Conservation (phyloP, 2,797 vertebrate species). For the Hybognathus amarus region DNA sequence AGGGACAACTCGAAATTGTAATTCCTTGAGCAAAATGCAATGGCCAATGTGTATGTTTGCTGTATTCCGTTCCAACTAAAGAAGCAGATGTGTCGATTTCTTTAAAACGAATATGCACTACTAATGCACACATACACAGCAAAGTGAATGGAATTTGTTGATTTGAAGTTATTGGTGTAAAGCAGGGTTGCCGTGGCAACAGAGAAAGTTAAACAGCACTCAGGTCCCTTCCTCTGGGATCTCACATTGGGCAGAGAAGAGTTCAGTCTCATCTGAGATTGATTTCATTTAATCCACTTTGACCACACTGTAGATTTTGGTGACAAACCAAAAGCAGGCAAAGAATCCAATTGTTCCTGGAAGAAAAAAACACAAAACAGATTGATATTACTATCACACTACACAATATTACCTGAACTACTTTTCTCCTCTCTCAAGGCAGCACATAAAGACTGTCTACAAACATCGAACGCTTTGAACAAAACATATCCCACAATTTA, state of each 20-base stretch:
- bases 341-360: slow-evolving; percentile 95
- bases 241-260: slow-evolving; percentile 20
- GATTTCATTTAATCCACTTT: slow-evolving; percentile 86
- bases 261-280: slow-evolving; percentile 39
- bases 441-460: not conserved
- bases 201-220: slow-evolving; percentile 36
- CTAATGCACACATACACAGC: slow-evolving; percentile 28
- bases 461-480: not conserved
- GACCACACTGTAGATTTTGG: slow-evolving; percentile 97
- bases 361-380: not conserved
- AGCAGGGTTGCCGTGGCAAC: slow-evolving; percentile 13
- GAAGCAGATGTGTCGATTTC: slow-evolving; percentile 16
- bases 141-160: slow-evolving; percentile 49
- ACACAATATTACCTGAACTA: not conserved
- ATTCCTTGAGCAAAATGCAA: not conserved
- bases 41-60: slow-evolving; percentile 11
- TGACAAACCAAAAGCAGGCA: slow-evolving; percentile 97
- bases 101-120: slow-evolving; percentile 31
- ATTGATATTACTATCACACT: not conserved
- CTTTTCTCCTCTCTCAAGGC: not conserved
- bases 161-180: slow-evolving; percentile 47
- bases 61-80: slow-evolving; percentile 14
- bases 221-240: slow-evolving; percentile 21
- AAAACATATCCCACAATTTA: not conserved
- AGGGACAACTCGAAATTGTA: slow-evolving; percentile 37